A percentile compares a stretch with the other conserved stretches of the same genome.
phyloP scores from a whole-genome alignment of 92 coral and sea anemone genomes.

The Muricea muricata region DNA sequence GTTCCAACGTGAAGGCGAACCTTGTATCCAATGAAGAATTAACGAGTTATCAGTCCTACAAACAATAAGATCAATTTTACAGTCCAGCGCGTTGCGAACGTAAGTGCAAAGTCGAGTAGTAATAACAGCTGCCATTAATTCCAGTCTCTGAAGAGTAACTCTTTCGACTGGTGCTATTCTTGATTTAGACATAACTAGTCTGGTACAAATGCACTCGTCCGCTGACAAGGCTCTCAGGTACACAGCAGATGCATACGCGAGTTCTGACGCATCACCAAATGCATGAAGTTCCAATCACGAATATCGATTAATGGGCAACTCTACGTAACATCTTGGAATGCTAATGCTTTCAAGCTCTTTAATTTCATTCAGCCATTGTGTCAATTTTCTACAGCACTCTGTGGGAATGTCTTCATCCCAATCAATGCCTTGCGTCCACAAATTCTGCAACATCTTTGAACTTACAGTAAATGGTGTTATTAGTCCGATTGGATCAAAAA shows the following conservation, averaged over 20 bases:
- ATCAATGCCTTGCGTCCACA: slow-evolving; percentile 55
- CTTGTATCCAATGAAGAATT: neutral
- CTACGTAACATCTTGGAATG: slow-evolving; percentile 42
- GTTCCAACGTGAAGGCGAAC: neutral
- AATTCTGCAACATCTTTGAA: slow-evolving; percentile 37
- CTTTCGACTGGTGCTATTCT: slow-evolving; percentile 52
- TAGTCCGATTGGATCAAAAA: slow-evolving; percentile 57
- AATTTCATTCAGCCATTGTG: slow-evolving; percentile 33
- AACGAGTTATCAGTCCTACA: slow-evolving; percentile 20
- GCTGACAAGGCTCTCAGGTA: slow-evolving; percentile 45
- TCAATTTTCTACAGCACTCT: slow-evolving; percentile 13
- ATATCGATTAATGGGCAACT: neutral
- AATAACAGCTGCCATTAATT: slow-evolving; percentile 50
- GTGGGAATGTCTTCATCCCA: slow-evolving; percentile 47
- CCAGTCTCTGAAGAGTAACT: slow-evolving; percentile 48
- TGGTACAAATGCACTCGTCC: slow-evolving; percentile 31
- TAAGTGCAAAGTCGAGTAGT: slow-evolving; percentile 32
- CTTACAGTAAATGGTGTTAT: slow-evolving; percentile 43
- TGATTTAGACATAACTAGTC: slow-evolving; percentile 51
- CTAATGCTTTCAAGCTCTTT: slow-evolving; percentile 17
- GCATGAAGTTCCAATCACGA: slow-evolving; percentile 46
- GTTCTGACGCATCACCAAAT: slow-evolving; percentile 66
- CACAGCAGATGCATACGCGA: slow-evolving; percentile 57
- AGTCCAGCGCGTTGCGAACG: slow-evolving; percentile 29
- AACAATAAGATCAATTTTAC: slow-evolving; percentile 24